Percentiles rank a stretch among this genome's conserved stretches.
Evolutionary conservation across 1,140 invertebrate genomes (phyloP).

Genomic region (Oncopeltus fasciatus): DNA sequence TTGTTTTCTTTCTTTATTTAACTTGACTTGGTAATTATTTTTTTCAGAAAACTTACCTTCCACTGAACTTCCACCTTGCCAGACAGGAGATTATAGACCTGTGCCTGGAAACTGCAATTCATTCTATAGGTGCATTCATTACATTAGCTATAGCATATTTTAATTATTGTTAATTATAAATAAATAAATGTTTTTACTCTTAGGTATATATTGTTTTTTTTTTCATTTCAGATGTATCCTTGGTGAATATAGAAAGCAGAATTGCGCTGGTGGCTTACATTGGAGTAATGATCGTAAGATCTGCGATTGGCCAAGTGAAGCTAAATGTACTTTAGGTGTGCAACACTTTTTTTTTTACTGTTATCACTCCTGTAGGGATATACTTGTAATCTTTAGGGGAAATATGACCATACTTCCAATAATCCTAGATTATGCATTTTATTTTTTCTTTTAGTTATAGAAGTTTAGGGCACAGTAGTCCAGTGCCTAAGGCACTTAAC

Average conservation of each 20-base stretch:
- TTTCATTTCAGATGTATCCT: conserved; percentile 41
- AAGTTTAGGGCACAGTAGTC: no score
- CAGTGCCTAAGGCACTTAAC: no score
- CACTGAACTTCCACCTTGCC: conserved; percentile 32
- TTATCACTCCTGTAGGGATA: no score
- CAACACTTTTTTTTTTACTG: background rate
- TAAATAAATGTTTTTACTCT: background rate
- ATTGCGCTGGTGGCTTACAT: conserved; percentile 63
- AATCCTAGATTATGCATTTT: no score
- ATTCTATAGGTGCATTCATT: conserved; percentile 42
- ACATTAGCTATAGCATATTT: background rate
- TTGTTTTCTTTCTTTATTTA: background rate
- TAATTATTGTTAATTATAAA: background rate
- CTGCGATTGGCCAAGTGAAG: conserved; percentile 64
- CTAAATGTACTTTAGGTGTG: conserved; percentile 39
- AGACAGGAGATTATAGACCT: conserved; percentile 44
- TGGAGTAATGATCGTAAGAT: conserved; percentile 50
- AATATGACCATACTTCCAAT: no score
- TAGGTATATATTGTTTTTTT: background rate
- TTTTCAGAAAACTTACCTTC: conserved; percentile 21
- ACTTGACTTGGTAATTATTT: conserved; percentile 22
- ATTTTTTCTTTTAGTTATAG: no score
- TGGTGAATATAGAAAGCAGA: conserved; percentile 47
- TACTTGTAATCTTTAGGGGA: no score
- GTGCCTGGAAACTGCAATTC: conserved; percentile 54